A percentile compares a stretch with the other conserved stretches of the same genome.
Conservation (phyloP, 2,888 invertebrate species). For the Pinctada fucata region DNA sequence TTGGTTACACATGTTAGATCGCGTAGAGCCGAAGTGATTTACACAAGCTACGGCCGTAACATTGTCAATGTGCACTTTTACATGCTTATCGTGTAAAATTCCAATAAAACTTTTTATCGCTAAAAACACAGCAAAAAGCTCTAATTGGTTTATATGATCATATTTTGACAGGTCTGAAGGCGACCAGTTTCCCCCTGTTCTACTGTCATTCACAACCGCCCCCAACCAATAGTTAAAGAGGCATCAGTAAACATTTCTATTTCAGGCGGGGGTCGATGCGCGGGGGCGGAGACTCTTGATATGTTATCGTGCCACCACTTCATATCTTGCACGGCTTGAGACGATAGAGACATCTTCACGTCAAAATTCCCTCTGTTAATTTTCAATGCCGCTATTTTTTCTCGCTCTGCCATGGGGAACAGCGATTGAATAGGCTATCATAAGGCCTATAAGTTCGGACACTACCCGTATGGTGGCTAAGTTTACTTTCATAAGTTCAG, state of each 20-base stretch:
- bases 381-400: conserved; percentile 1
- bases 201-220: not conserved
- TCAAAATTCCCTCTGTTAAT: not conserved
- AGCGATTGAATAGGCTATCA: conserved; percentile 21
- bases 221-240: not conserved
- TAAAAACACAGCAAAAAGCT: not conserved
- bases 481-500: not conserved
- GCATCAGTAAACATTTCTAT: conserved; percentile 8
- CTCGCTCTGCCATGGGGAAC: conserved; percentile 20
- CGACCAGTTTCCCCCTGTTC: conserved; percentile 9
- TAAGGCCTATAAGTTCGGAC: conserved; percentile 22
- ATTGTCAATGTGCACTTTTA: no score
- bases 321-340: conserved; percentile 1
- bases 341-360: conserved; percentile 2
- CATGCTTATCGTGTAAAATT: no score
- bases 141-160: conserved; percentile 1
- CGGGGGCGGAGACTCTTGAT: not conserved
- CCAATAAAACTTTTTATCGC: no score
- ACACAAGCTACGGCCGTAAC: no score
- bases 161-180: no score
- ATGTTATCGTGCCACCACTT: conserved; percentile 3
- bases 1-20: no score
- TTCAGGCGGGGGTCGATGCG: not conserved
- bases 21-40: no score
- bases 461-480: conserved; percentile 5